phyloP scores from a whole-genome alignment of 2,797 vertebrate genomes.

The Monodelphis domestica region DNA sequence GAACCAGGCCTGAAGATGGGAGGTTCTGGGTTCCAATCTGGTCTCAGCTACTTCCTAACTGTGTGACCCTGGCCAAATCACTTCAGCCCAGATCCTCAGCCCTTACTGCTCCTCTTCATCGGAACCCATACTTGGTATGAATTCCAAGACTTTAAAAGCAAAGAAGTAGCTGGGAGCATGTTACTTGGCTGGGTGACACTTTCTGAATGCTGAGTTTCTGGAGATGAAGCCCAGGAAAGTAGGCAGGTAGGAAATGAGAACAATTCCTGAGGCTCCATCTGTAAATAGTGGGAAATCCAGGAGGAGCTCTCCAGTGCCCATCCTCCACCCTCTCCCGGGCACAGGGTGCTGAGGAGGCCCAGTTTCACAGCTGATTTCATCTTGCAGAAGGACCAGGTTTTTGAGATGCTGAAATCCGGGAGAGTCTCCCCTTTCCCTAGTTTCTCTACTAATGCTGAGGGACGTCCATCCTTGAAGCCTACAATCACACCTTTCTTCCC shows the following conservation, averaged over 20 bases:
- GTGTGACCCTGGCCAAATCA: no score
- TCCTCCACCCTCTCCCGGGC: neutral
- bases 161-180: neutral
- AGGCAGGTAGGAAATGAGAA: neutral
- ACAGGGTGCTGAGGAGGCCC: neutral
- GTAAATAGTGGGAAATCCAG: no score
- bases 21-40: no score
- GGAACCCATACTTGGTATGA: no score
- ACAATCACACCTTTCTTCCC: neutral
- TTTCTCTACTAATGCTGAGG: neutral
- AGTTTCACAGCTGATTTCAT: neutral
- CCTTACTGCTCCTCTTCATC: no score
- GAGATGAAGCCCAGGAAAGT: neutral
- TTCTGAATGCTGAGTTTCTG: neutral
- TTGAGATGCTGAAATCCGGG: neutral
- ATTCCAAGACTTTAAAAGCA: no score
- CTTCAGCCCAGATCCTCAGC: no score
- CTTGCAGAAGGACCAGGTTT: neutral
- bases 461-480: neutral
- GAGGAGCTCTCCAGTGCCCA: neutral
- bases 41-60: no score
- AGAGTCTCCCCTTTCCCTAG: neutral
- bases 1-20: no score
- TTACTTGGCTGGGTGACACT: neutral
- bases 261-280: neutral